These are phyloP conservation scores for Siniperca undulata DNA, from an alignment of 2,797 vertebrate species.

Conservation along the genomic window DNA sequence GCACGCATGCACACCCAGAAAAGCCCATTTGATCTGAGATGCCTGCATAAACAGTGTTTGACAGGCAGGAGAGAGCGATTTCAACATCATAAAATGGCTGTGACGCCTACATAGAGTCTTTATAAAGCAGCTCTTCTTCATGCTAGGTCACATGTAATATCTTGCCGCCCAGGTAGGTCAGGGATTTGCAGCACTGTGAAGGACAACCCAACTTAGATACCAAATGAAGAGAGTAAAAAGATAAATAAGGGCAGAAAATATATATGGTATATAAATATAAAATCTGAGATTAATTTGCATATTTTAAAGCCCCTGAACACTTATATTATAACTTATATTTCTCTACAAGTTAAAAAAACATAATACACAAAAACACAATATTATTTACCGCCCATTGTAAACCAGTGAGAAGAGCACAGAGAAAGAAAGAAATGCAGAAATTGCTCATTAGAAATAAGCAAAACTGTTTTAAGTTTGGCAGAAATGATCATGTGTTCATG, in stretches of 20 bases:
- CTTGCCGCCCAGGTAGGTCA: conserved; percentile 20
- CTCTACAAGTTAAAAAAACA: not conserved
- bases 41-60: conserved; percentile 27
- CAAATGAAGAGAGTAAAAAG: conserved; percentile 18
- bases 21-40: conserved; percentile 39
- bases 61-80: conserved; percentile 16
- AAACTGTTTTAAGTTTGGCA: not conserved
- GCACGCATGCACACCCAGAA: conserved; percentile 16
- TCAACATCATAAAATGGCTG: conserved; percentile 23
- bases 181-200: conserved; percentile 17
- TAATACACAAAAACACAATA: not conserved
- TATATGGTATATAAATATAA: no score
- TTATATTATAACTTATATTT: not conserved
- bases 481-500: not conserved
- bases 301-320: not conserved
- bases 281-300: not conserved
- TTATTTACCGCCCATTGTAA: not conserved
- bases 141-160: conserved; percentile 1
- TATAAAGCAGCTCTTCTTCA: conserved; percentile 10
- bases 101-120: conserved; percentile 22
- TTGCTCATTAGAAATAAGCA: not conserved
- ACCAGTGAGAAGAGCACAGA: not conserved
- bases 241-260: not conserved
- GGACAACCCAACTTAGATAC: not conserved
- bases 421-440: not conserved